A percentile compares a stretch with the other conserved stretches of the same genome.
Conservation (phyloP, 2,888 invertebrate species). For the Punctoribates punctum region DNA sequence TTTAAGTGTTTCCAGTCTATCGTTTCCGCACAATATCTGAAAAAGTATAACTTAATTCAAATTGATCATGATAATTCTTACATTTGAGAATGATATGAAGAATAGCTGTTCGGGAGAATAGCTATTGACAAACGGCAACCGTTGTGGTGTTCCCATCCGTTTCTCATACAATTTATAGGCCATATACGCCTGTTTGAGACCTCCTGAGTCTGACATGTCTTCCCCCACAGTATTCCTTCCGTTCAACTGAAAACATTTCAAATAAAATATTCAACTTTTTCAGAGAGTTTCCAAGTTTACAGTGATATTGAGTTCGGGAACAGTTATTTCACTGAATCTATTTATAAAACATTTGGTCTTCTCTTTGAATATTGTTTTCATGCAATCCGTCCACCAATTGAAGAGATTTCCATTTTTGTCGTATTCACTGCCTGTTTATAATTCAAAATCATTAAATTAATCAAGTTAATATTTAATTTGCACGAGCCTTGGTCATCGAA, state of each 20-base stretch:
- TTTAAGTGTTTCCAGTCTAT: conserved; percentile 44
- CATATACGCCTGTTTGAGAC: conserved; percentile 64
- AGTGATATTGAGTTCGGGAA: conserved; percentile 56
- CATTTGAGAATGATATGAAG: conserved; percentile 76
- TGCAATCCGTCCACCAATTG: conserved; percentile 50
- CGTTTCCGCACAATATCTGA: conserved; percentile 70
- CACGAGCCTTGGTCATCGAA: conserved; percentile 71
- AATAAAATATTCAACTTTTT: neutral
- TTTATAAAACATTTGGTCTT: conserved; percentile 49
- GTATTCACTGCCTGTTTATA: conserved; percentile 58
- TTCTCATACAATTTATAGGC: conserved; percentile 61
- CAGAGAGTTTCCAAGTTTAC: neutral
- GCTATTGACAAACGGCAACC: neutral
- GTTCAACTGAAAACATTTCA: conserved; percentile 58
- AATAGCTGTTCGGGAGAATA: conserved; percentile 54
- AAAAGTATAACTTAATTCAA: neutral
- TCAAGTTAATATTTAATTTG: too few species aligned
- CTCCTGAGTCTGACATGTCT: conserved; percentile 88
- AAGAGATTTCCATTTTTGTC: conserved; percentile 49
- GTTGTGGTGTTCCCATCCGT: neutral
- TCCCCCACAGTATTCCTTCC: conserved; percentile 78
- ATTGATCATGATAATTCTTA: conserved; percentile 54
- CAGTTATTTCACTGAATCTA: conserved; percentile 49
- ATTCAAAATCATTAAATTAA: neutral
- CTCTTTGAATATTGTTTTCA: conserved; percentile 47